Base-by-base conservation (phyloP, 2,797 vertebrate species). In the Chaenodraco wilsoni region DNA sequence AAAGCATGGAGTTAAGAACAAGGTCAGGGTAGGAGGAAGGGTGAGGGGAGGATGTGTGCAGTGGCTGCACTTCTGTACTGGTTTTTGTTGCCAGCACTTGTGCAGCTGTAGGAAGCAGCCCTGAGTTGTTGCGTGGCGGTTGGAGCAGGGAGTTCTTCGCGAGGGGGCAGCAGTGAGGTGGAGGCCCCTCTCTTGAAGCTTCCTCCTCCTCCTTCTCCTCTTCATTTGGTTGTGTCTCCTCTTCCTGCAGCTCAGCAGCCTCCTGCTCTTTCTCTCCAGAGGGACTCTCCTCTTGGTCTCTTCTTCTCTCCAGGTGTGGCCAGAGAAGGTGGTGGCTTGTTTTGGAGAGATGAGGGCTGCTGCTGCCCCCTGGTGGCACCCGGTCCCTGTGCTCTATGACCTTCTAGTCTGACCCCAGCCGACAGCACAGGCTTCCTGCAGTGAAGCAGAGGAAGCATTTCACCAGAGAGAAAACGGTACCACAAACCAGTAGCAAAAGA, bases 311-410 rank as follows among this genome's bases (percentile, higher is more conserved):
- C 27, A 89, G 78, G 91, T 52, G 94, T 94, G 11, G 93, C 93
- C 79, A 94, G 92, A 95, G 3, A 86, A 87, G 90, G 87, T 87
- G 84, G 73, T 81, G 84, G 82, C 86, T 84, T 87, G 76, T 64
- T 76, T 56, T 76, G 95, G 92, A 48, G 95, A 95, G 17, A 93
- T 94, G 95, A 95, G 90, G 95, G 91, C 90, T 94, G 95, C 69
- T 95, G 95, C 91, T 96, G 96, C 72, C 95, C 91, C 96, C 90
- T 95, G 94, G 87, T 96, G 95, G 71, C 83, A 84, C 93, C 92
- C 87, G 92, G 80, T 94, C 95, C 59, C 90, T 79, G 80, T 90
- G 84, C 84, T 78, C 67, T 69, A 58, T 74, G 82, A 88, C 86
- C 77, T 88, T 74, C 72, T 60, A 70, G 83, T 85, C 69, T 69